Evolutionary conservation across 2,113 vertebrate species (phyloP), one percentile per base, ranked within the genome.

Genomic region (Rhipidura dahli): DNA sequence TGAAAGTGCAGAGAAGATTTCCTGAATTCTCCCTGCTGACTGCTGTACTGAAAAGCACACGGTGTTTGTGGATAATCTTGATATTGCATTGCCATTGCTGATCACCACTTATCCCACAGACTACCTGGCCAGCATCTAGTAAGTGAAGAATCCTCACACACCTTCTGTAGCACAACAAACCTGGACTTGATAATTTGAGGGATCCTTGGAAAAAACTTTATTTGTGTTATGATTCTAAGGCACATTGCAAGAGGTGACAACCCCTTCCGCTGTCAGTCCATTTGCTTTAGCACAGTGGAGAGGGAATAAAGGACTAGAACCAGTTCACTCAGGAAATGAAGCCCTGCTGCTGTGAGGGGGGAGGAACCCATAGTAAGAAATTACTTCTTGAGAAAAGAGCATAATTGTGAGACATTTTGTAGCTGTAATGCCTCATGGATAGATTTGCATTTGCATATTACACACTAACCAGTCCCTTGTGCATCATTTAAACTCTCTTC

Each of bases 401-500:
- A 45, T 90, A 88, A 96, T 78, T 93, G 79, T 72, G 79, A 96
- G 85, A 75, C 85, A 63, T 90, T 96, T 81, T 91, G 90, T 83
- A 80, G 85, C 31, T 56, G 71, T 30, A 87, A 77, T 88, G 83
- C 86, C 86, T 83, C 69, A 54, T 2, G n/a, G 94, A 81, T 66
- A 90, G 76, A 91, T 88, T 50, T 93, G 51, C 69, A 78, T 97
- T 93, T 96, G 93, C 92, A 93, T 96, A 75, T 90, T 86, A 75
- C 51, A 61, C 40, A 44, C 72, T 94, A 95, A 93, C 88, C 92
- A 90, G 92, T 94, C 93, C 92, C 92, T 60, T 3, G 47, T 85
- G 93, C 31, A 6, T 49, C 90, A 83, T 90, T 93, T 92, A 93
- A 94, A 68, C 88, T 64, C 94, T 33, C 79, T 83, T 40, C 47